Evolutionary conservation across 2,888 invertebrate genomes (phyloP), one percentile per base, ranked within the genome.

Genomic region (Nipponacmea schrenckii): DNA sequence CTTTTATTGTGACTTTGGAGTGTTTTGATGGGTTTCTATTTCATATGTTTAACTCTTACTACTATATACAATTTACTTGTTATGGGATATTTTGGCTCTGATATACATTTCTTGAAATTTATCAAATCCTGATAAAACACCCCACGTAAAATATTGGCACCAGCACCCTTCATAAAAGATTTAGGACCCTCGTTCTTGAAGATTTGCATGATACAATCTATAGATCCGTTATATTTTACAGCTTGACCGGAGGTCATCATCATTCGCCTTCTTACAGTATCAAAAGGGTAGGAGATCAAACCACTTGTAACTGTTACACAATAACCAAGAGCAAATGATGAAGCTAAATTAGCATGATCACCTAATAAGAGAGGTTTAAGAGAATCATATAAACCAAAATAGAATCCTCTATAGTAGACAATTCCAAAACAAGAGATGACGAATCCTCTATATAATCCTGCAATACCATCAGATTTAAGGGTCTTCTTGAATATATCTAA

Each of bases 261-360:
- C 96, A 98, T 96, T 90, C 97, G 94, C 92, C 97, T 93, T 90
- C 97, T 93, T 72, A 91, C 86, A 48, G 97, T 97, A 91, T 98
- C 97, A 91, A 98, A 95, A 86, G 97, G 97, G 92, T 98, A 97
- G 64, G 97, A 97, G 76, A 96, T 93, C 89, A 98, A 94, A 89
- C 97, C 97, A 79, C 97, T 94, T 78, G 94, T 92, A 75, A 96
- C 94, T 77, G 95, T 96, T 76, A 95, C 95, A 88, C 83, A 83
- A 74, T 88, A 89, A 67, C 88, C 89, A 14, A 89, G 80, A 56
- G 77, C 78, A 74, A 89, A 89, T 31, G 84, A 84, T 14, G 83
- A 50, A 7, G 83, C n/a, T 8, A 89, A 75, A 70, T 85, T 81
- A 44, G 86, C 84, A 70, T 84, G 74, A 0, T 86, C 85, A 67